phyloP scores from a whole-genome alignment of 2,113 vertebrate species.

The Pandion haliaetus region DNA sequence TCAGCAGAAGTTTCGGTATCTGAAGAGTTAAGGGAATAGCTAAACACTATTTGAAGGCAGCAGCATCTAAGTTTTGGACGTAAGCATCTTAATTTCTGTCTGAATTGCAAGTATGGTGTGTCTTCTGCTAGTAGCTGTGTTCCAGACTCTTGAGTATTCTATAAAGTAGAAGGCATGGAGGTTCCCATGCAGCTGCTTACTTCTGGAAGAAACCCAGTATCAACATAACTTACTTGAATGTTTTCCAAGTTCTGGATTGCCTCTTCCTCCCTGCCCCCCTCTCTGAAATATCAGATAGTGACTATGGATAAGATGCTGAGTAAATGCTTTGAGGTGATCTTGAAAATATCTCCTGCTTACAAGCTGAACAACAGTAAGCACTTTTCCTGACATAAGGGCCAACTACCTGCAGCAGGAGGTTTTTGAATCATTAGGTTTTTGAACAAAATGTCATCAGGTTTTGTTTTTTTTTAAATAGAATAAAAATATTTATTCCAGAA shows the following conservation, averaged over 20 bases:
- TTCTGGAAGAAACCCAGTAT: neutral
- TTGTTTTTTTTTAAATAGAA: neutral
- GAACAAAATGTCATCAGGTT: neutral
- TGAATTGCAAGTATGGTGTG: neutral
- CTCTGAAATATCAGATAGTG: neutral
- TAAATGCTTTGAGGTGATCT: neutral
- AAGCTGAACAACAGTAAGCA: neutral
- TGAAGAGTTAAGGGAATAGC: neutral
- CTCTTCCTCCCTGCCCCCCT: neutral
- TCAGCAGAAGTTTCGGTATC: neutral
- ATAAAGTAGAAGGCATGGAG: neutral
- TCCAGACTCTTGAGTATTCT: neutral
- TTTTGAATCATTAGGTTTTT: neutral
- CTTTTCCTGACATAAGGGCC: neutral
- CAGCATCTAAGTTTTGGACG: neutral
- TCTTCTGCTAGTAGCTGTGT: neutral
- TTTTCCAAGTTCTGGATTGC: neutral
- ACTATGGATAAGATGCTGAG: neutral
- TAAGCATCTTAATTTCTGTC: neutral
- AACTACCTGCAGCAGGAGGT: neutral
- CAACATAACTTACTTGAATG: neutral
- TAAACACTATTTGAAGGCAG: neutral
- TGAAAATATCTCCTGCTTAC: neutral
- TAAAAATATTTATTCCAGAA: neutral
- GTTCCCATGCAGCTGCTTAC: neutral